Conservation (phyloP, 2,797 vertebrate species). For the Petrocephalus sullivani region DNA sequence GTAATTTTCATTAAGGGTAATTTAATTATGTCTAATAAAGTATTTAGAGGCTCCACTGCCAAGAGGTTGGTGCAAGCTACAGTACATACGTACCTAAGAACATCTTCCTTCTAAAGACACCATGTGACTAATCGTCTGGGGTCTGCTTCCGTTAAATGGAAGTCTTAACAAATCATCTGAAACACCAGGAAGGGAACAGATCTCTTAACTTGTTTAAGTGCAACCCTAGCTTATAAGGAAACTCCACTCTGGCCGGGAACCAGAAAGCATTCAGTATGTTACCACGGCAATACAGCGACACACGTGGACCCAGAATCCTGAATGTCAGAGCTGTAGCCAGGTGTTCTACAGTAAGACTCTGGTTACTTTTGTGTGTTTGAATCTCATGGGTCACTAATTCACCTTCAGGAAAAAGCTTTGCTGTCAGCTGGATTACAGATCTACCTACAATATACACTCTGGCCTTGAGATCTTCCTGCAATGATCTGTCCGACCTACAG, state of each 20-base stretch:
- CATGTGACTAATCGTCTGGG: neutral
- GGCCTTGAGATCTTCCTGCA: neutral
- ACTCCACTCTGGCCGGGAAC: neutral
- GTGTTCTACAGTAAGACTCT: neutral
- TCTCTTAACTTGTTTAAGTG: neutral
- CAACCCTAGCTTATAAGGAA: neutral
- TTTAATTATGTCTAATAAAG: neutral
- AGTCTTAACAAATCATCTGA: neutral
- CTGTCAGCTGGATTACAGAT: neutral
- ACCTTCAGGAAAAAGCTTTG: neutral
- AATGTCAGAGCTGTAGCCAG: neutral
- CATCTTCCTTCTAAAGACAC: neutral
- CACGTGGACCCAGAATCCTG: neutral
- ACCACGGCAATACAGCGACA: conserved; percentile 1
- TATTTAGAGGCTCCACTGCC: neutral
- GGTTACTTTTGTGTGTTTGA: neutral
- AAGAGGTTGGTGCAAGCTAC: neutral
- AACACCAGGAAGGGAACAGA: neutral
- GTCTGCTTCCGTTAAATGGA: neutral
- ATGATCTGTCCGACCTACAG: too few species aligned
- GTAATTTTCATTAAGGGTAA: neutral
- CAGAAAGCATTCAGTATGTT: neutral
- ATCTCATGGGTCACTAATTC: neutral
- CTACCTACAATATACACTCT: neutral
- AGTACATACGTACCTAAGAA: neutral